Evolutionary conservation across 2,797 vertebrate species (phyloP), one percentile per base, ranked within the genome.

Genomic region (Sebastes iracundus): DNA sequence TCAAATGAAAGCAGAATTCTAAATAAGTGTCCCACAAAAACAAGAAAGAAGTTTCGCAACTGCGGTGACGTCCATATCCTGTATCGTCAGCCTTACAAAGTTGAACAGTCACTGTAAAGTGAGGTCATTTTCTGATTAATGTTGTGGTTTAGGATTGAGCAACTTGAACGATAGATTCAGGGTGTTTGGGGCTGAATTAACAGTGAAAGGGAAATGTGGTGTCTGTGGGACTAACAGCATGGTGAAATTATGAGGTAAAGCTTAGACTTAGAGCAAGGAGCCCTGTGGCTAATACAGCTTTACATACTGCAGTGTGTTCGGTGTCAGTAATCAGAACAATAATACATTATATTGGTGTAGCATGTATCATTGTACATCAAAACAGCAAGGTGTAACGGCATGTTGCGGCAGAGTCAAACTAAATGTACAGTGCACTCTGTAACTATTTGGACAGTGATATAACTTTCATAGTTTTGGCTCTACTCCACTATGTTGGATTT

Each of bases 1-100:
- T 22, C 67, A 73, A 77, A 79, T 88, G 84, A 85, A 86, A 55
- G 79, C 76, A 75, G 89, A 86, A 89, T 87, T 76, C 59, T 79
- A 75, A 87, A 82, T 46, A 74, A 83, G 82, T 77, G 27, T 64
- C 56, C 6, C 25, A 38, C 12, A 60, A 74, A 79, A 70, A 27
- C 18, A 33, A 46, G 56, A 73, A 69, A 75, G 55, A 65, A 38
- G 22, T 82, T 88, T 73, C 80, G 42, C 23, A 60, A 78, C 69
- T 65, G 28, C 16, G 42, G 16, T 75, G 65, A 80, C 1, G 12
- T 59, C 9, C 42, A 13, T 23, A 11, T 56, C 23, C 9, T 22
- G 14, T 20, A 30, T 65, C 28, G 14, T 6, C 61, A n/a, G 22
- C 33, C 3, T 56, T 27, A 28, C 10, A 12, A 12, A 63, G 25